Conservation (phyloP, 2,797 vertebrate species). For the Spinus olivaceus region DNA sequence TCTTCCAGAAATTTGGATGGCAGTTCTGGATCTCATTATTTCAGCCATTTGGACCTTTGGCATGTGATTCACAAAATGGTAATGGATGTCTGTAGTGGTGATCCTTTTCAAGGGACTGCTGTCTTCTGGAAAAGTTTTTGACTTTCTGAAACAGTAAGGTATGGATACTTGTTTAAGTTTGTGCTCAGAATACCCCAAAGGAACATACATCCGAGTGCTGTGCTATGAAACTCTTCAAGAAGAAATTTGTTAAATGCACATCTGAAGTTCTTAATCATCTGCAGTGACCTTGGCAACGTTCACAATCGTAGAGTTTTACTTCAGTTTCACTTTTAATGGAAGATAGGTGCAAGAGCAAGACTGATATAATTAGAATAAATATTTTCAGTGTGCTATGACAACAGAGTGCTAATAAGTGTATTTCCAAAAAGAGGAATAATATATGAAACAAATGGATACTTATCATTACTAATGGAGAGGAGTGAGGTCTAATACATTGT, state of each 20-base stretch:
- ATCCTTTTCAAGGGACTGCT: background rate
- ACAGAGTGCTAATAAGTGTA: background rate
- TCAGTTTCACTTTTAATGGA: background rate
- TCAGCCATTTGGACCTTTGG: background rate
- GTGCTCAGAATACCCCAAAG: background rate
- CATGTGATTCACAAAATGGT: background rate
- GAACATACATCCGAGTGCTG: accelerated
- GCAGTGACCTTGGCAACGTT: background rate
- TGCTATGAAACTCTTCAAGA: background rate
- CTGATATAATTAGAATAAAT: background rate
- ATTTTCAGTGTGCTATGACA: background rate
- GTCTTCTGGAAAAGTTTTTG: background rate
- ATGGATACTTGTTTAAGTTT: background rate
- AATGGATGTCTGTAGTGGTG: background rate
- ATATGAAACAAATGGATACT: background rate
- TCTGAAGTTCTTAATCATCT: background rate
- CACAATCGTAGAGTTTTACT: background rate
- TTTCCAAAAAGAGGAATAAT: background rate
- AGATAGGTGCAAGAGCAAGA: background rate
- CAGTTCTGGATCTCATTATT: background rate
- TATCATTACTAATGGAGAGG: background rate
- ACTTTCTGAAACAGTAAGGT: background rate
- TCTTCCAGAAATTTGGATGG: background rate
- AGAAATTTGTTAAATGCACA: background rate
- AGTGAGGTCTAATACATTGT: background rate